Evolutionary conservation across 1,140 invertebrate genomes (phyloP), one percentile per base, ranked within the genome.

Genomic region (Oscheius sp.): DNA sequence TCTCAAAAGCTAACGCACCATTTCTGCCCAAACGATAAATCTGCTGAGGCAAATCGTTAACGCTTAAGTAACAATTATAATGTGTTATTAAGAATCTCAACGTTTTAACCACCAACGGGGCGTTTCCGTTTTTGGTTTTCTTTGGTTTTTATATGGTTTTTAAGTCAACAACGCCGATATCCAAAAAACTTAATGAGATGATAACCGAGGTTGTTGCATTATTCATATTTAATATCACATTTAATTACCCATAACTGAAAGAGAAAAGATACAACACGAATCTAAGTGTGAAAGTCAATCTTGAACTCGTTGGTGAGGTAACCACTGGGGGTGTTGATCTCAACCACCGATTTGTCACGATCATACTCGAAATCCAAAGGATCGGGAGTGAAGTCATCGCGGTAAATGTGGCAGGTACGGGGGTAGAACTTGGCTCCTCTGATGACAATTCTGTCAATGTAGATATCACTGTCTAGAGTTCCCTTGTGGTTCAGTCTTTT

Each of bases 401-500:
- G 74, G 63, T 82, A 83, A 23, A 83, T 64, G 55, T 83, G 82
- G 45, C 81, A 75, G 52, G 80, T 80, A 66, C 78, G 52, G 15
- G 82, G 82, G 63, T 84, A 83, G 76, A 78, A 83, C 28, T 83
- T 78, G 29, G 83, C 79, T 10, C 82, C 82, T 35, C 82, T 79
- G 34, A 83, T 75, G 20, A 84, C 72, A 68, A 83, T 84, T 62
- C 80, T 78, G 35, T 83, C 82, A 55, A 77, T 72, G 73, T 65
- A 75, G 23, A 77, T 58, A 28, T 77, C 68, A n/a, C 67, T 69
- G 46, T 76, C 73, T 18, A 65, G 59, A 36, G 49, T 70, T 3
- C 76, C 76, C 20, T 70, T 77, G 36, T 59, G 38, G 32, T 76
- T 68, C 15, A 77, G 62, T 29, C 66, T 77, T 38, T 76, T 69